These are phyloP conservation scores for Meteorus colon DNA, from an alignment of 2,888 invertebrate genomes.

Conservation along the genomic window DNA sequence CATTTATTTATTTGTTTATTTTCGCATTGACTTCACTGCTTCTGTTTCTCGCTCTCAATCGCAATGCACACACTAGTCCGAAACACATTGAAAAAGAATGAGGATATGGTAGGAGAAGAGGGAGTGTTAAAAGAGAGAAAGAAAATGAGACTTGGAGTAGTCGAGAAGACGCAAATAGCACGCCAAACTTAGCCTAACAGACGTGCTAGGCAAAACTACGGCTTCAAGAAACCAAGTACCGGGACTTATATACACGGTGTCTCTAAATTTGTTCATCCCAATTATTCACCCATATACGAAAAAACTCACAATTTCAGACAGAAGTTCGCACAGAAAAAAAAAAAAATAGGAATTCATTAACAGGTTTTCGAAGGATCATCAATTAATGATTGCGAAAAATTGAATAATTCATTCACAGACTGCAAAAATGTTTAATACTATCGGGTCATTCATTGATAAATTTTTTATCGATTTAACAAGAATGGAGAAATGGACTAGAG, in stretches of 20 bases:
- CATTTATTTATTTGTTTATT: not conserved
- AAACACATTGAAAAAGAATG: constrained; percentile 21
- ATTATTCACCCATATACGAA: constrained; percentile 14
- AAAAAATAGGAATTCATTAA: too few species aligned
- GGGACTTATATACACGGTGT: constrained; percentile 33
- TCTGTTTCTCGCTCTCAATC: not conserved
- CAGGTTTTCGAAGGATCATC: too few species aligned
- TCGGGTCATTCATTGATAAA: too few species aligned
- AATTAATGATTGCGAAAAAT: too few species aligned
- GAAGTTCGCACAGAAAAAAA: too few species aligned
- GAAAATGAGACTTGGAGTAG: constrained; percentile 64
- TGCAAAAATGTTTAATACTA: too few species aligned
- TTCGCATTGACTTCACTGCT: not conserved
- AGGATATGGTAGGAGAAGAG: constrained; percentile 11
- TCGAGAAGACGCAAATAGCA: constrained; percentile 71
- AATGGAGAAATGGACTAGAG: too few species aligned
- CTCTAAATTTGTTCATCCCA: constrained; percentile 19
- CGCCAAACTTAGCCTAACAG: constrained; percentile 73
- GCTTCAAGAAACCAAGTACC: constrained; percentile 23
- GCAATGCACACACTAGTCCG: not conserved
- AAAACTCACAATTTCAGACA: too few species aligned
- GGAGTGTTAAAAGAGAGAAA: constrained; percentile 18
- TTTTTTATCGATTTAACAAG: too few species aligned
- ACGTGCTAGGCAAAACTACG: constrained; percentile 54
- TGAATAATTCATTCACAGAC: too few species aligned